Evolutionary conservation across 2,113 vertebrate genomes (phyloP), one percentile per base, ranked within the genome.

Genomic region (Probosciger aterrimus): DNA sequence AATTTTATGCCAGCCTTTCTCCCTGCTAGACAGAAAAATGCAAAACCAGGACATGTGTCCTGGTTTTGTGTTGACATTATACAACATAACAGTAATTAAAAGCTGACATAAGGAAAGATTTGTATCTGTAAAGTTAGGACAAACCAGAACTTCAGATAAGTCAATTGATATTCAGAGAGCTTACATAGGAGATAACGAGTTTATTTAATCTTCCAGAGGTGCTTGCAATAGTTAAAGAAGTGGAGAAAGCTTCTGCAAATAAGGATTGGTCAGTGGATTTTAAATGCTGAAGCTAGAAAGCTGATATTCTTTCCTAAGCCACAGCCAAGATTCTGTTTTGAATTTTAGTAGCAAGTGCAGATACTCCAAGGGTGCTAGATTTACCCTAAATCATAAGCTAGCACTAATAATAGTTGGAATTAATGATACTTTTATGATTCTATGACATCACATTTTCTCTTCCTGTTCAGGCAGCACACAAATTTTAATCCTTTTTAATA

Each of bases 401-500:
- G 44, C 30, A 46, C 18, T 67, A 82, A 44, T 82, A 88, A 67
- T 31, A 68, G 14, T 31, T 83, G 11, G 33, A 96, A 74, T 8
- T 85, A 78, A 70, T 49, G 33, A 88, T 74, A 78, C 59, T 86
- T 93, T 90, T 85, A 11, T 59, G 57, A 35, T 24, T 35, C 57
- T 59, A 24, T 59, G 19, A 76, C 75, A 86, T 86, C 30, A 50
- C 82, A 33, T 90, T 93, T 92, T 71, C 60, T 82, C 37, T 39
- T 93, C 16, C 70, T 10, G 3, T 80, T 92, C 85, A 95, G 75
- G 69, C 47, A 75, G 81, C 47, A 82, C 79, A 83, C 62, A 23
- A 65, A 65, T 90, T 83, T 95, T 93, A 90, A 93, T 79, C 62
- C 47, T 86, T 24, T 86, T 95, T 50, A 89, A 90, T 83, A 82